phyloP scores from a whole-genome alignment of 2,797 vertebrate genomes.

The Remorina albescens region DNA sequence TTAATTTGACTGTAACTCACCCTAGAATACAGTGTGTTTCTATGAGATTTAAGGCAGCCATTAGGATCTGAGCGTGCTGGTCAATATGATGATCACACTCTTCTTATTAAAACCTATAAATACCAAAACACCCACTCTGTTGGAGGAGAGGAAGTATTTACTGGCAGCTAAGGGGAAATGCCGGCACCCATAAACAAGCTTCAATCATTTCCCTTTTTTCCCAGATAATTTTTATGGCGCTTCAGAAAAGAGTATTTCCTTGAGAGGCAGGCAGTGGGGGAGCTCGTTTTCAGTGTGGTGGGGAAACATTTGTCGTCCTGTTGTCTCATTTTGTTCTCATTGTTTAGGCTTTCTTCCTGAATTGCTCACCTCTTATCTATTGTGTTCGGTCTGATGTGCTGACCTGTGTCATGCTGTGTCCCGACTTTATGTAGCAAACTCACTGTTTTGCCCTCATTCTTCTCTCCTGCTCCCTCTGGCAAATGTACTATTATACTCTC shows the following conservation, averaged over 20 bases:
- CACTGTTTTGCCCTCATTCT: slow-evolving; percentile 48
- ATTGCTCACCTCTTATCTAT: slow-evolving; percentile 31
- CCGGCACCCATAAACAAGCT: slow-evolving; percentile 68
- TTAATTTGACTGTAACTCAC: slow-evolving; percentile 84
- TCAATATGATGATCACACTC: slow-evolving; percentile 81
- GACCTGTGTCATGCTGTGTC: slow-evolving; percentile 63
- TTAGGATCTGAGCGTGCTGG: slow-evolving; percentile 74
- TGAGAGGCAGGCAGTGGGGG: slow-evolving; percentile 12
- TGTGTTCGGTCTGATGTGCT: slow-evolving; percentile 55
- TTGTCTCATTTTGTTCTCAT: slow-evolving; percentile 48
- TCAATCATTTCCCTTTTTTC: slow-evolving; percentile 56
- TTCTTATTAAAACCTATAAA: slow-evolving; percentile 86
- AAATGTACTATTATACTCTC: slow-evolving; percentile 27
- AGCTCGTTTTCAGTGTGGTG: slow-evolving; percentile 25
- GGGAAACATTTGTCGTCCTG: slow-evolving; percentile 21
- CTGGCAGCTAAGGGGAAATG: slow-evolving; percentile 58
- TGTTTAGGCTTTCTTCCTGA: slow-evolving; percentile 36
- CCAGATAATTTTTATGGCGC: slow-evolving; percentile 48
- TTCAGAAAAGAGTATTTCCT: slow-evolving; percentile 30
- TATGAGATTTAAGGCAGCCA: slow-evolving; percentile 77
- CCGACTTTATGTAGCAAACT: slow-evolving; percentile 55
- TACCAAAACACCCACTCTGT: slow-evolving; percentile 65
- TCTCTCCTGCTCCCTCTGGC: slow-evolving; percentile 24
- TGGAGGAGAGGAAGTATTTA: slow-evolving; percentile 69
- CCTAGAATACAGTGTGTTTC: slow-evolving; percentile 72